Percentiles rank a stretch among this genome's conserved stretches.
These are phyloP conservation scores for Crocodylus rhombifer DNA, from an alignment of 2,797 vertebrate genomes.

Conservation along the genomic window DNA sequence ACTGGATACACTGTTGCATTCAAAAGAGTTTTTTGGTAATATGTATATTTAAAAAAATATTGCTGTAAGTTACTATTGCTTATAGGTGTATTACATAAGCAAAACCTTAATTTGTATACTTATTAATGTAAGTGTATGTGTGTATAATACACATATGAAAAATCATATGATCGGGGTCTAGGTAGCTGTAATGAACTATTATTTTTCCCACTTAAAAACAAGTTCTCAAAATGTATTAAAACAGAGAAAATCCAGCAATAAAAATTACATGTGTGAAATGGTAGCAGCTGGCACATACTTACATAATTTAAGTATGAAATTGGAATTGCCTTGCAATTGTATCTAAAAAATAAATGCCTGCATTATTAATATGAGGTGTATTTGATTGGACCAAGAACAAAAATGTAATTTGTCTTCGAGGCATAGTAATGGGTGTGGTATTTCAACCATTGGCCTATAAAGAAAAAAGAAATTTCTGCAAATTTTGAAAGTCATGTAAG, in stretches of 20 bases:
- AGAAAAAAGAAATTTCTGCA: not conserved
- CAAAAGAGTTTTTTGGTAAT: not conserved
- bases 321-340: not conserved
- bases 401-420: not conserved
- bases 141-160: not conserved
- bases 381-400: not conserved
- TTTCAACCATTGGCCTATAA: not conserved
- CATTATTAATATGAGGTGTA: not conserved
- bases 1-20: not conserved
- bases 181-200: not conserved
- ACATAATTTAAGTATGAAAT: not conserved
- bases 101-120: not conserved
- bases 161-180: not conserved
- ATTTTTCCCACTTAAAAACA: not conserved
- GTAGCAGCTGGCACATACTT: conserved; percentile 21
- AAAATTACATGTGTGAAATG: not conserved
- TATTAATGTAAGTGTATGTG: not conserved
- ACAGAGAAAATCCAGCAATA: not conserved
- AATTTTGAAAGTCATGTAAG: not conserved
- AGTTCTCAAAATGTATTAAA: not conserved
- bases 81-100: fast-evolving
- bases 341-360: not conserved
- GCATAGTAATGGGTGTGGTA: not conserved
- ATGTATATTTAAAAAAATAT: not conserved
- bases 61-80: not conserved